Base-by-base conservation (phyloP, 2,113 vertebrate species). In the Malurus cyaneus region DNA sequence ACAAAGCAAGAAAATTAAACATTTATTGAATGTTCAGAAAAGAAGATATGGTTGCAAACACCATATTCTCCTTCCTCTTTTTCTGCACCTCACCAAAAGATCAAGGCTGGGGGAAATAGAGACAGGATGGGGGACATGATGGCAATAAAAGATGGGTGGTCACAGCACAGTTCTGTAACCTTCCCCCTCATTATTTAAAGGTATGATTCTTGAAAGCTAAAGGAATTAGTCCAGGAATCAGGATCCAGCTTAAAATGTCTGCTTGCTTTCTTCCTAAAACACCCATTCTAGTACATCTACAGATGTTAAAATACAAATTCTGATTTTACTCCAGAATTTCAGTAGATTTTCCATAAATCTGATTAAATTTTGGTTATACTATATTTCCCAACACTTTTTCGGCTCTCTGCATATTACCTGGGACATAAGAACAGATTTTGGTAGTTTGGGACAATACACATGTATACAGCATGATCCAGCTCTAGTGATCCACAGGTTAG, bases 41-140 rank as follows among this genome's bases (percentile, higher is more conserved):
- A 52, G 26, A 65, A 85, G 23, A 69, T 28, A 69, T 9, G 13
- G 23, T 53, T 70, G 56, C 80, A 82, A 82, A 61, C 32, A 62
- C 8, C 18, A 18, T 26, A 18, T 65, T 71, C 19, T 78, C 5
- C 17, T 9, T 47, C 24, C 11, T 49, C 24, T 41, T 16, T 66
- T 81, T 74, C 57, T 78, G 66, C 52, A 10, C n/a, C 71, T 67
- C 70, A 56, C 14, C 26, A 69, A 39, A 84, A 79, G 46, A 73
- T n/a, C 34, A 67, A 71, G 23, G 59, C 0, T 2, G 12, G 8
- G 17, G 23, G 14, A 61, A 66, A 54, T 25, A 65, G 16, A 57
- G 26, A 36, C 59, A 53, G 44, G 11, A 52, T 12, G 17, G 39
- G 11, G 39, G 5, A 32, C 34, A 54, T 0, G 0, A 44, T 26